Percentiles rank a stretch among this genome's conserved stretches.
phyloP scores from a whole-genome alignment of 1,140 invertebrate species.

The Antheraea mylitta region DNA sequence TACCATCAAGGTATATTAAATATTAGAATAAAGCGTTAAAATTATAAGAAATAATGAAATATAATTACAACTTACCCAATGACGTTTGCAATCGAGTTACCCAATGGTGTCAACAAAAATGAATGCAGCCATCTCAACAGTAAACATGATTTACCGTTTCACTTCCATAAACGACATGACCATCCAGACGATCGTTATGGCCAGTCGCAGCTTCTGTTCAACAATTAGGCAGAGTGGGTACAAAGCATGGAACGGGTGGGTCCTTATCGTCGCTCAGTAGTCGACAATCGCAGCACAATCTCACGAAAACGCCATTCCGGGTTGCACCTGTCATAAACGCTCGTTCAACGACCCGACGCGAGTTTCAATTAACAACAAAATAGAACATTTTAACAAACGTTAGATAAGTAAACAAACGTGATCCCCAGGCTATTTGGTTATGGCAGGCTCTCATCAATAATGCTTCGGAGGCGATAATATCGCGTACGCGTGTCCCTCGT shows the following conservation, averaged over 20 bases:
- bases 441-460: slow-evolving; percentile 70
- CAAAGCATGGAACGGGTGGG: slow-evolving; percentile 25
- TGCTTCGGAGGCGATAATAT: slow-evolving; percentile 67
- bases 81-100: slow-evolving; percentile 50
- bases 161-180: slow-evolving; percentile 61
- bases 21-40: slow-evolving; percentile 53
- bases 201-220: slow-evolving; percentile 62
- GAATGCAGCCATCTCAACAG: slow-evolving; percentile 71
- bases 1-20: neutral
- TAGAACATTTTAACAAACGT: slow-evolving; percentile 53
- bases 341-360: slow-evolving; percentile 43
- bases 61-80: neutral
- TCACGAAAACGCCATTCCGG: slow-evolving; percentile 70
- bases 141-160: slow-evolving; percentile 66
- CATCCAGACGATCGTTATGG: slow-evolving; percentile 51
- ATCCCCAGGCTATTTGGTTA: slow-evolving; percentile 71
- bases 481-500: slow-evolving; percentile 67
- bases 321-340: slow-evolving; percentile 69
- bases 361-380: slow-evolving; percentile 64
- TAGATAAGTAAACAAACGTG: slow-evolving; percentile 70
- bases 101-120: slow-evolving; percentile 66
- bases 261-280: slow-evolving; percentile 62
- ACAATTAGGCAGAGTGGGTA: slow-evolving; percentile 48
- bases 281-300: slow-evolving; percentile 62
- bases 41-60: neutral